phyloP scores from a whole-genome alignment of 2,888 invertebrate genomes.

The Hirtodrosophila cameraria region DNA sequence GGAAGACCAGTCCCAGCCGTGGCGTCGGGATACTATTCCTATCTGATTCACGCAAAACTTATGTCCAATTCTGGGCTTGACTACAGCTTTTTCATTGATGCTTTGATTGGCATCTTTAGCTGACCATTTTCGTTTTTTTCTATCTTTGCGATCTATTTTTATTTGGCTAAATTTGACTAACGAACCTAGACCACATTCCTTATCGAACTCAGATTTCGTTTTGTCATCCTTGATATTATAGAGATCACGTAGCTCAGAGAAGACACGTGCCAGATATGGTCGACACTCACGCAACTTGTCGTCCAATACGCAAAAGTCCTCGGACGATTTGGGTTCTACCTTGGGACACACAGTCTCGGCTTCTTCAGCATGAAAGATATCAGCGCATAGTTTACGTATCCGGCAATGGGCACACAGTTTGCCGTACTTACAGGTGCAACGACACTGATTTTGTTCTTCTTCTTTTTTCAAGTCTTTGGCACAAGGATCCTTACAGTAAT shows the following conservation, averaged over 20 bases:
- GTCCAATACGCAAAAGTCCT: slow-evolving; percentile 55
- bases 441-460: slow-evolving; percentile 31
- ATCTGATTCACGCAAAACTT: slow-evolving; percentile 35
- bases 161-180: background rate
- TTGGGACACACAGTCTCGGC: slow-evolving; percentile 27
- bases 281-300: slow-evolving; percentile 60
- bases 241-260: slow-evolving; percentile 80
- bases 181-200: slow-evolving; percentile 39
- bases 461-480: slow-evolving; percentile 4
- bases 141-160: background rate
- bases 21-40: slow-evolving; percentile 85
- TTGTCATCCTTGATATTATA: slow-evolving; percentile 71
- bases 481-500: slow-evolving; percentile 34
- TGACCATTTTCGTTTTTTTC: background rate
- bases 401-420: slow-evolving; percentile 80
- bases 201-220: slow-evolving; percentile 39
- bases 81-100: background rate
- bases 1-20: slow-evolving; percentile 89
- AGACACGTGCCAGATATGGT: slow-evolving; percentile 79
- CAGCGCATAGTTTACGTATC: slow-evolving; percentile 73
- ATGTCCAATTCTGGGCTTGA: slow-evolving; percentile 17
- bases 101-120: background rate
- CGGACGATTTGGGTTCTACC: slow-evolving; percentile 45
- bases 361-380: slow-evolving; percentile 63
- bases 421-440: slow-evolving; percentile 74